Conservation (phyloP, 2,113 vertebrate species). For the Plectropomus leopardus region DNA sequence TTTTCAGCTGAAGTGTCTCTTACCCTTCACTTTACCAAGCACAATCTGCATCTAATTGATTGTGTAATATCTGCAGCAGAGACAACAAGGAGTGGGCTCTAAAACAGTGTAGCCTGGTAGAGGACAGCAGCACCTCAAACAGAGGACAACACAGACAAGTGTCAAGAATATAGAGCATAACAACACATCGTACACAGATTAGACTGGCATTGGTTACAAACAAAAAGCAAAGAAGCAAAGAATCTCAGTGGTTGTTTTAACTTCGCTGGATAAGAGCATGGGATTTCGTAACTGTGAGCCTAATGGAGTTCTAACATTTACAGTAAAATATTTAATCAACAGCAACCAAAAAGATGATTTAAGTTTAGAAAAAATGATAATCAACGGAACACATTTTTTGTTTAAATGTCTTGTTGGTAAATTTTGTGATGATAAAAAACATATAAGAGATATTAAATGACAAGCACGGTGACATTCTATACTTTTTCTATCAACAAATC, state of each 20-base stretch:
- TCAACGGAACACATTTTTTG: not conserved
- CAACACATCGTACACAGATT: not conserved
- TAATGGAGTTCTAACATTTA: no score
- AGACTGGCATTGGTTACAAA: no score
- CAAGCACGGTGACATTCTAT: not conserved
- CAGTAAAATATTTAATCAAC: no score
- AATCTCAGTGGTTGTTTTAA: not conserved
- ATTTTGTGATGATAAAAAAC: not conserved
- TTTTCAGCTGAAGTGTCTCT: constrained; percentile 47
- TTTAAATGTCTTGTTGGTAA: not conserved
- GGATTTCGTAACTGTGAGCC: no score
- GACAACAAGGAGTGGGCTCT: not conserved
- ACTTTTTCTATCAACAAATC: not conserved
- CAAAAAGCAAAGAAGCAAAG: no score
- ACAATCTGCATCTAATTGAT: constrained; percentile 22
- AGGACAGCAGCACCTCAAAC: not conserved
- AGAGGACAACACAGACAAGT: not conserved
- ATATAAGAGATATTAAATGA: not conserved
- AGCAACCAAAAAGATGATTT: no score
- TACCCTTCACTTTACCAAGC: constrained; percentile 31
- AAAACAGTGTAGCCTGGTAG: not conserved
- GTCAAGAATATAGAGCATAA: not conserved
- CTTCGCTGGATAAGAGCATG: not conserved
- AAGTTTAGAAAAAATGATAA: no score
- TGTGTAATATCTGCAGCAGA: constrained; percentile 22